Percentiles rank a stretch among this genome's conserved stretches.
phyloP scores from a whole-genome alignment of 2,797 vertebrate species.

The Liparis tanakae region DNA sequence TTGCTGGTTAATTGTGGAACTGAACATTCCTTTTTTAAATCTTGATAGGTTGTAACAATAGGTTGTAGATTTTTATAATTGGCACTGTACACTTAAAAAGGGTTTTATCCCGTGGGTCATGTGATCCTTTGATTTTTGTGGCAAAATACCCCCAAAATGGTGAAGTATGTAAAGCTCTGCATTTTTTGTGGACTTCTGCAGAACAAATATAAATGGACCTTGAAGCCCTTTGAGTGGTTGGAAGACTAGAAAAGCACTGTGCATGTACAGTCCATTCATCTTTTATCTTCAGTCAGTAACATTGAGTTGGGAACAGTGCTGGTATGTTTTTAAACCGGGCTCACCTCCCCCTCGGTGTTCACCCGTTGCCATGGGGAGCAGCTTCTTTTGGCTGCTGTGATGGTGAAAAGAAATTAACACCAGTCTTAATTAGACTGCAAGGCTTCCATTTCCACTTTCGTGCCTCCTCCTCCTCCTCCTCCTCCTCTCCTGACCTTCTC shows the following conservation, averaged over 20 bases:
- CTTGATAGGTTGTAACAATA: too few species aligned
- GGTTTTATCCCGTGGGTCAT: neutral
- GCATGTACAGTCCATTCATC: too few species aligned
- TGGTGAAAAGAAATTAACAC: conserved; percentile 80
- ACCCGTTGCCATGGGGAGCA: conserved; percentile 81
- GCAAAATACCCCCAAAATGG: neutral
- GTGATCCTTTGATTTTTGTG: neutral
- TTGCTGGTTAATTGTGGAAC: neutral
- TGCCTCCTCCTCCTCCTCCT: conserved; percentile 38
- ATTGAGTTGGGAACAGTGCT: conserved; percentile 19
- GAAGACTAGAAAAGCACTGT: too few species aligned
- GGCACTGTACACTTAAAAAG: neutral
- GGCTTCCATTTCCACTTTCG: conserved; percentile 68
- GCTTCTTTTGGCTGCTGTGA: conserved; percentile 48
- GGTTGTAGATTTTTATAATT: neutral
- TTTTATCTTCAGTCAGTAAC: neutral
- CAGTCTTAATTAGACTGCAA: conserved; percentile 74
- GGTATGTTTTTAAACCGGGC: conserved; percentile 8
- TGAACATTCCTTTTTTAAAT: neutral
- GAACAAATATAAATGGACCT: neutral
- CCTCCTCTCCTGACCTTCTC: conserved; percentile 52
- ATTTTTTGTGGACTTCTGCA: neutral
- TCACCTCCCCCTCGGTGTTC: conserved; percentile 50
- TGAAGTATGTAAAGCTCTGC: neutral
- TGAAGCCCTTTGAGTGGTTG: too few species aligned